Base-by-base conservation (phyloP, 1,140 invertebrate species). In the Pogonomyrmex californicus region DNA sequence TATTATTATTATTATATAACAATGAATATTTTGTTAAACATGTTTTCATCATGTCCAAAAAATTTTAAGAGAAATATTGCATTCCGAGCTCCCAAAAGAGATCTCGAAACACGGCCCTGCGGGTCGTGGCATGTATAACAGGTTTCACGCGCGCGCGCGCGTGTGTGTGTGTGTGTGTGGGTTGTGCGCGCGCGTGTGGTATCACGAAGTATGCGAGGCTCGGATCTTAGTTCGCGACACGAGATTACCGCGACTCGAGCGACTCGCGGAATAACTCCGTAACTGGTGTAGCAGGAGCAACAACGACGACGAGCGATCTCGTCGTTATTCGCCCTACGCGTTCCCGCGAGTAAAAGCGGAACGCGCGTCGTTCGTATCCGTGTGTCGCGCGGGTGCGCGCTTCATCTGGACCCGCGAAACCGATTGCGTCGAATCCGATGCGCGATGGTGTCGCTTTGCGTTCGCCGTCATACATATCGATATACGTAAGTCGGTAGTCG, bases 241-340 rank as follows among this genome's bases (percentile, higher is more conserved):
- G 86, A 86, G 79, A 89, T 89, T 85, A 71, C 65, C 86, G 87
- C 87, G 87, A 79, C 79, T 88, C 71, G 71, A 88, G 81, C 73
- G 49, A 66, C 44, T 65, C 51, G 77, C 56, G 60, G 47, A 86
- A 41, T 49, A 51, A 38, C 56, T 58, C 38, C 14, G 41, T 58
- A 33, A 62, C 36, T 60, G 38, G 4, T 49, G 70, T 14, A 7
- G 41, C 54, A 36, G 33, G 62, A 63, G 36, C 9, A 12, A 47
- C 36, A 3, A n/a, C 38, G 17, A 44, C 47, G 47, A 14, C 14
- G 17, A 44, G 38, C 33, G 30, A 62, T 77, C 36, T 36, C 56
- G 56, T 44, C 38, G 36, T 60, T 77, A 44, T 63, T 77, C 23
- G 47, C 68, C 30, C 6, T 76, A 71, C 23, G 51, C 54, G 56